These are phyloP conservation scores for Pimephales promelas DNA, from an alignment of 2,113 vertebrate genomes.

Conservation along the genomic window DNA sequence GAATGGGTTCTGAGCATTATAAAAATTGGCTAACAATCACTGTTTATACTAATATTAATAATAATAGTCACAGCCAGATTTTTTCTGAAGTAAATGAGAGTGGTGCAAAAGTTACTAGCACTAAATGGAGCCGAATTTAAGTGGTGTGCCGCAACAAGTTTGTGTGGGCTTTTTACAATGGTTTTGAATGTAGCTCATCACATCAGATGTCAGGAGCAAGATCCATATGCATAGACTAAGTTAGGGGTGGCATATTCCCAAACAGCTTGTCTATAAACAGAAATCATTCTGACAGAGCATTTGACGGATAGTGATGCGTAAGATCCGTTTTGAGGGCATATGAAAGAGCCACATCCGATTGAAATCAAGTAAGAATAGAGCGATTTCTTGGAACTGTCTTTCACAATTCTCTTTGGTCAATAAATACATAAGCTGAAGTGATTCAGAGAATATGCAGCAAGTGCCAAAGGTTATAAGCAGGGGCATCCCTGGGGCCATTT, in stretches of 20 bases:
- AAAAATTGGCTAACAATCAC: no score
- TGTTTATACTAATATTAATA: not conserved
- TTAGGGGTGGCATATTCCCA: not conserved
- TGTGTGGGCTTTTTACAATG: not conserved
- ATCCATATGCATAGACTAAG: not conserved
- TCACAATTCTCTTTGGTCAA: not conserved
- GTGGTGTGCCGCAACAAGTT: not conserved
- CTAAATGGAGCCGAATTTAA: not conserved
- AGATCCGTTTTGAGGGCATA: not conserved
- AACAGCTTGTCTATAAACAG: not conserved
- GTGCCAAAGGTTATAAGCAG: not conserved
- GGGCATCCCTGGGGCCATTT: no score
- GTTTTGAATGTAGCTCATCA: not conserved
- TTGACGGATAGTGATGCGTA: not conserved
- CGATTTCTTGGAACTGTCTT: not conserved
- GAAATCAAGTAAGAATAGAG: not conserved
- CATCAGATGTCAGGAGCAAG: not conserved
- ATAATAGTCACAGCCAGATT: not conserved
- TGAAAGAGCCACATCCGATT: not conserved
- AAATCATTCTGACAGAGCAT: not conserved
- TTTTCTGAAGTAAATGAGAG: not conserved
- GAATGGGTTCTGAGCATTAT: no score
- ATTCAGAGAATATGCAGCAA: not conserved
- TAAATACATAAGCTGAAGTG: not conserved
- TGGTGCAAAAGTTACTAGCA: not conserved